Base-by-base conservation (phyloP, 2,888 invertebrate genomes). In the Stenodema calcarata region DNA sequence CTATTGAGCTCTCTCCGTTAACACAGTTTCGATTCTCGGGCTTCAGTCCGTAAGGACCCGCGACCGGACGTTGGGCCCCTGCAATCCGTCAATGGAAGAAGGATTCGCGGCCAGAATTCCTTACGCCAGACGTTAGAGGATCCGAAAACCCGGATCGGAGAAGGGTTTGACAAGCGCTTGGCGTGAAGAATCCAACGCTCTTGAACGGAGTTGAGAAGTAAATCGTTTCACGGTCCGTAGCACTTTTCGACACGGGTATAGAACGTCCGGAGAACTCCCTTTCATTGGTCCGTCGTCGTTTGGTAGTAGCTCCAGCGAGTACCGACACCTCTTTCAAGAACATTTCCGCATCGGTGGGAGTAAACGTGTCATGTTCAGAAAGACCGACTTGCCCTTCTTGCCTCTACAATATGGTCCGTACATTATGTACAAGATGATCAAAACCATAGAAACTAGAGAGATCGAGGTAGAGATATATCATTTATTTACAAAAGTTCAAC, bases 191-290 rank as follows among this genome's bases (percentile, higher is more conserved):
- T 73, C 73, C 41, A 4, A 9, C 41, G 28, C 69, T 27, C 69
- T 69, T 69, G 35, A 30, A 42, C 44, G 78, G 9, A 30, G 75
- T 75, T 78, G 78, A 78, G 78, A 30, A 28, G 42, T 78, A 47
- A 62, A 78, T 78, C 44, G 78, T 78, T 78, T 78, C 78, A 78
- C 78, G 78, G 78, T 78, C 44, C 44, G 78, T 3, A 44, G 78
- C 78, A 78, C 78, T 78, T 78, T 44, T 44, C 78, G 78, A 78
- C 78, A 44, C 44, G 44, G 78, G 35, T 23, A 18, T 18, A 42
- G 75, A 35, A 75, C 62, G 62, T 62, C 23, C 54, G 54, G 54
- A n/a, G 54, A 50, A 50, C n/a, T 18, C 62, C 62, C 18, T 62
- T 62, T 62, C 62, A 62, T 23, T 23, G 62, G 18, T n/a, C 35